Evolutionary conservation across 2,113 vertebrate genomes (phyloP).

Genomic region (Copsychus sechellarum): DNA sequence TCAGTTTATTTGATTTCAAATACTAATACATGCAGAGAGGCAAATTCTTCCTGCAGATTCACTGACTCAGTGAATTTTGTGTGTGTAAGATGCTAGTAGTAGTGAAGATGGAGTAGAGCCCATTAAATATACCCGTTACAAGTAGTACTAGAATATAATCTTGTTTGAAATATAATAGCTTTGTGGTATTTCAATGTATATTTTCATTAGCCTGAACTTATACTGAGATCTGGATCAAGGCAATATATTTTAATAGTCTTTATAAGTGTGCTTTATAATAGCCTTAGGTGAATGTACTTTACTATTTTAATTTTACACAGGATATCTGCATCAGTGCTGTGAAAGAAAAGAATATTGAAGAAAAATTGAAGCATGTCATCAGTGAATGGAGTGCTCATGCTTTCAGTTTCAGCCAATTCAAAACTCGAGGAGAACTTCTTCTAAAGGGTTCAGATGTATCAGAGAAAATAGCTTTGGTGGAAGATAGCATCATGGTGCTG

Average conservation of each 20-base stretch:
- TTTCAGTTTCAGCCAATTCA: conserved; percentile 80
- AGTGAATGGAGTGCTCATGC: conserved; percentile 78
- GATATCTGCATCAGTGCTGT: conserved; percentile 84
- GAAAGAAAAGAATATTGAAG: conserved; percentile 86
- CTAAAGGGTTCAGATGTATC: conserved; percentile 78
- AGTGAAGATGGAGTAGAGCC: neutral
- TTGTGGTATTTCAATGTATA: neutral
- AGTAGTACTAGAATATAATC: neutral
- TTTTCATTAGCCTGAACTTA: neutral
- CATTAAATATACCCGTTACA: neutral
- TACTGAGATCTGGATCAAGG: neutral
- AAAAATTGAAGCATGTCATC: conserved; percentile 78
- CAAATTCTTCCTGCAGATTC: neutral
- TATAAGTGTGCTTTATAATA: neutral
- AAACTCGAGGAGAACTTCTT: conserved; percentile 82
- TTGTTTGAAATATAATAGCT: neutral
- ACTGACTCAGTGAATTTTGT: neutral
- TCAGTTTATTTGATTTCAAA: neutral
- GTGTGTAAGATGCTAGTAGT: neutral
- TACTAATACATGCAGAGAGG: neutral
- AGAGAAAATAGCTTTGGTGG: conserved; percentile 80
- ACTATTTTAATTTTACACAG: conserved; percentile 57
- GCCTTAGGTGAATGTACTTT: neutral
- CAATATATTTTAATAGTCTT: neutral
- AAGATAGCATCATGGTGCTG: conserved; percentile 85